phyloP scores from a whole-genome alignment of 2,113 vertebrate species.

The Zosterops pallidus region DNA sequence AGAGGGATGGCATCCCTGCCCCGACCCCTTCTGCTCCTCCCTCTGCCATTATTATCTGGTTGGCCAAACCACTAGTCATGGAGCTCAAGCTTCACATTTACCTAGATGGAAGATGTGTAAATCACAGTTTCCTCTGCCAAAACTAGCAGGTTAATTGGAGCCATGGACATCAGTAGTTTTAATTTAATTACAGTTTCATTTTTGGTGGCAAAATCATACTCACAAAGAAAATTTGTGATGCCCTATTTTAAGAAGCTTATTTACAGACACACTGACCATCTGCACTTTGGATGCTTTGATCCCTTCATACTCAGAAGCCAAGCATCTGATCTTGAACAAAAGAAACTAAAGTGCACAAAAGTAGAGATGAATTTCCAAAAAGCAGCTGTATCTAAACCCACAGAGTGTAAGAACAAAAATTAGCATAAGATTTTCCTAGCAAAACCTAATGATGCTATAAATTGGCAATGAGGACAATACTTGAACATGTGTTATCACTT shows the following conservation, averaged over 20 bases:
- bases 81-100: background rate
- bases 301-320: background rate
- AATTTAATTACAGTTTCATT: background rate
- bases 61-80: background rate
- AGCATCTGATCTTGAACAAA: background rate
- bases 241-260: background rate
- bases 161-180: background rate
- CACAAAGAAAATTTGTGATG: background rate
- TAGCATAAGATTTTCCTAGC: background rate
- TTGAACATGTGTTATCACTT: slow-evolving; percentile 4
- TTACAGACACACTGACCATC: background rate
- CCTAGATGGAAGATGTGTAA: background rate
- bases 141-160: background rate
- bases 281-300: background rate
- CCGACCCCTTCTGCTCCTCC: background rate
- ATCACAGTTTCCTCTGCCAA: background rate
- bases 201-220: background rate
- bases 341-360: background rate
- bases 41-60: background rate
- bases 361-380: background rate
- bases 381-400: background rate
- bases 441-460: slow-evolving; percentile 24
- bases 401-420: background rate
- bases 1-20: background rate
- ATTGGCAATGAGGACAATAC: background rate